Base-by-base conservation (phyloP, 1,140 invertebrate species). In the Drepana arcuata region DNA sequence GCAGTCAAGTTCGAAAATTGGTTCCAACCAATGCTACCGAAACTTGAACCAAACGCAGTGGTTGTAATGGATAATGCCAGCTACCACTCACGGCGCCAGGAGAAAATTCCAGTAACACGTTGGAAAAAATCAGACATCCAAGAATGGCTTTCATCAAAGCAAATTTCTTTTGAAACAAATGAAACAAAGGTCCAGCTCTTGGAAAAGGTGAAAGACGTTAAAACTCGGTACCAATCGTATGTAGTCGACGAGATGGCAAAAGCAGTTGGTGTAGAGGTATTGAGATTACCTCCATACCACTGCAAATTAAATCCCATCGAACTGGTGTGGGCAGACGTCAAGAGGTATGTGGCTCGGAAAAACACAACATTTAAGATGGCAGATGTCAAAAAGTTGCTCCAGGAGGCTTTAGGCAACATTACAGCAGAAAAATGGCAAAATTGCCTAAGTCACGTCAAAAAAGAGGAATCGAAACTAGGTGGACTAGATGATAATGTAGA, bases 221-320 rank as follows among this genome's bases (percentile, higher is more conserved):
- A 54, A 28, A 23, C 16, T 11, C 10, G 39, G 14, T 52, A 35
- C 27, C 36, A 57, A 31, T 33, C 10, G 7, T 52, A 54, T 30
- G 52, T 36, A n/a, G 41, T 58, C 7, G 57, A 64, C 27, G 48
- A 58, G 42, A 36, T 64, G 29, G 53, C 48, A 15, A 36, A 35
- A 18, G 32, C 36, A 36, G 10, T 12, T 31, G 18, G 14, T 5
- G 28, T 47, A 2, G 28, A 41, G 11, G 35, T 48, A 7, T 16
- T 43, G 12, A 34, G 46, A 34, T 33, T 48, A 1, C 35, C 46
- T 1, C 46, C 36, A 9, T 48, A 48, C 41, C 67, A 80, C 36
- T 49, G 41, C 26, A 54, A 77, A 25, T 35, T 66, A 0, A 78
- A 77, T 37, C 64, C 71, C 0, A 75, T 77, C 10, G 69, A 80